Base-by-base conservation (phyloP, 2,888 invertebrate species). In the Trissolcus brochymenae region DNA sequence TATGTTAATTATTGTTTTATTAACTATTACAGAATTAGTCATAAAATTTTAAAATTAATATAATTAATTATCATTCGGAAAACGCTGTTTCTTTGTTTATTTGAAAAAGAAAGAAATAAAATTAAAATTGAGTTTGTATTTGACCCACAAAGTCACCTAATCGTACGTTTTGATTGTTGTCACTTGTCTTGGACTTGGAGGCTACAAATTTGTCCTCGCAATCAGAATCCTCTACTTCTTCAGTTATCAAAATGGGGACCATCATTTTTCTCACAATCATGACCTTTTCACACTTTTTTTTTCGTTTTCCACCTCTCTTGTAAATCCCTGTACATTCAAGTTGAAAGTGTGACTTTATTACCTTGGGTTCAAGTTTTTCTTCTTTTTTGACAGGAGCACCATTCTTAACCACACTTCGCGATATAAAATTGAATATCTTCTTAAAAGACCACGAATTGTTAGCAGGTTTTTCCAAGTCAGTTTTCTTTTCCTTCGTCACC, bases 161-260 rank as follows among this genome's bases (percentile, higher is more conserved):
- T 71, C 71, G 62, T 64, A 64, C 57, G 64, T 64, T 64, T 64
- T 64, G 57, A 6, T n/a, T 71, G 43, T 50, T 49, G 25, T 25
- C 25, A 0, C 16, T 57, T 1, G 1, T 9, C 3, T 35, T 40
- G 1, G 9, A 4, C 11, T 17, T 11, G 11, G 51, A 16, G 11
- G 6, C 21, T 51, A 14, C 2, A 14, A 14, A 19, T 11, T 71
- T 49, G 13, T 35, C 59, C 9, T 49, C 49, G 7, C 4, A 25
- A 1, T 72, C 65, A 16, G 53, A 64, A 1, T 64, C 57, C 0
- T 67, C 61, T 0, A 66, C 3, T 21, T 67, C 62, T 46, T 74
- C 74, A 16, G 74, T 64, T 53, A 74, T 62, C 17, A 74, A 4
- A 25, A 74, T 43, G 2, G 74, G 74, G 11, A 74, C 13, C 67